Conservation (phyloP, 2,113 vertebrate species). For the Halichoerus grypus region DNA sequence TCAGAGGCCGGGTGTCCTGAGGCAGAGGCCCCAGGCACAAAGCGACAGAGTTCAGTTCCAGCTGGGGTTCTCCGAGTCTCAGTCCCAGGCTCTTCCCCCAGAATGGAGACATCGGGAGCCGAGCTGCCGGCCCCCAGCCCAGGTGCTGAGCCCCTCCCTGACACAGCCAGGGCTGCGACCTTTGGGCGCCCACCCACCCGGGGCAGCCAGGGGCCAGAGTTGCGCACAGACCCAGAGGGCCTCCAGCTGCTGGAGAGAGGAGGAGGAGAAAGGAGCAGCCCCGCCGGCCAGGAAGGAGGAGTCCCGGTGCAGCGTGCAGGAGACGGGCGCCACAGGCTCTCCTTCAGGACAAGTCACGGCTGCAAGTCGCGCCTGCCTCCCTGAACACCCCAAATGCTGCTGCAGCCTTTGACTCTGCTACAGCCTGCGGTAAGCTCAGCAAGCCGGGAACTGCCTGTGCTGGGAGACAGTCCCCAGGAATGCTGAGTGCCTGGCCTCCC, state of each 20-base stretch:
- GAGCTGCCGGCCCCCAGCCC: neutral
- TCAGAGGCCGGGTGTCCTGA: too few species aligned
- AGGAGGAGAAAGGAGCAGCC: neutral
- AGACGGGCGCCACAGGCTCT: rapidly evolving
- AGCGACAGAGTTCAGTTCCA: too few species aligned
- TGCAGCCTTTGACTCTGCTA: neutral
- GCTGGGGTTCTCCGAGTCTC: neutral
- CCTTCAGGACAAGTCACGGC: neutral
- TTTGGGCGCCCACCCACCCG: too few species aligned
- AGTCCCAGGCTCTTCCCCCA: neutral
- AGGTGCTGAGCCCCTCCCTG: neutral
- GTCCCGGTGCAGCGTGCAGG: neutral
- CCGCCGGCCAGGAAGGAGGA: neutral
- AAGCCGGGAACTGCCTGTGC: neutral
- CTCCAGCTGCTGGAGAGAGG: neutral
- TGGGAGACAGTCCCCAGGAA: neutral
- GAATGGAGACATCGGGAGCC: neutral
- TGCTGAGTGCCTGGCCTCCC: neutral
- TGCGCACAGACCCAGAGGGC: too few species aligned
- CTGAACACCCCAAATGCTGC: neutral
- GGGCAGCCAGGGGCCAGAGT: neutral
- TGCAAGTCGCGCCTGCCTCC: neutral
- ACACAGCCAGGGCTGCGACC: neutral
- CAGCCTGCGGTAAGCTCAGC: rapidly evolving
- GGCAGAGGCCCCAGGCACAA: too few species aligned